Percentiles rank a stretch among this genome's conserved stretches.
These are phyloP conservation scores for Ciconia nigra DNA, from an alignment of 2,797 vertebrate genomes.

Conservation along the genomic window DNA sequence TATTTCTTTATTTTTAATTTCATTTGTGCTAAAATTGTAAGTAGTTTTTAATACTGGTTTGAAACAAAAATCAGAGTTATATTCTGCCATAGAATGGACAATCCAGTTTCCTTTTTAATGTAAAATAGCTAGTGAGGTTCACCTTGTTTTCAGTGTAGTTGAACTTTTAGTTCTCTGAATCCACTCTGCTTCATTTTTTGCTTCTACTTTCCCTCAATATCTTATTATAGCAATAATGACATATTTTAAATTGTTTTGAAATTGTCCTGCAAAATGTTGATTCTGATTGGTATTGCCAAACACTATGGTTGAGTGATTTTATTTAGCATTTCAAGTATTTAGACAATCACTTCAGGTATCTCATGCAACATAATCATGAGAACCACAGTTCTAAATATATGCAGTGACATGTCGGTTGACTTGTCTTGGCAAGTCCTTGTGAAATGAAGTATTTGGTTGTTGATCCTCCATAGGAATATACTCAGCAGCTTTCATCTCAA, in stretches of 20 bases:
- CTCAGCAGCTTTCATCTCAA: slow-evolving; percentile 33
- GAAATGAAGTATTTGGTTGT: slow-evolving; percentile 36
- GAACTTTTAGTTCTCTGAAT: not conserved
- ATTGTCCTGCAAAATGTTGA: not conserved
- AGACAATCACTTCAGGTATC: not conserved
- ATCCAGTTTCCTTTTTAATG: not conserved
- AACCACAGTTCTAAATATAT: not conserved
- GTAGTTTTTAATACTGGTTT: not conserved
- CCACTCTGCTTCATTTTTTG: not conserved
- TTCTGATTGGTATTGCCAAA: not conserved
- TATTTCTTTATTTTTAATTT: not conserved
- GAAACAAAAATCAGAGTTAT: not conserved
- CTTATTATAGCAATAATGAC: not conserved
- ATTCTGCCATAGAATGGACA: not conserved
- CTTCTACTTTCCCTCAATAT: not conserved
- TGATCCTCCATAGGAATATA: slow-evolving; percentile 3
- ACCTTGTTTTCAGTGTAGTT: not conserved
- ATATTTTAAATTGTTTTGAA: not conserved
- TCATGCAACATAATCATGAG: not conserved
- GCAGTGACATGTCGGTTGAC: not conserved
- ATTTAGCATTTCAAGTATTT: not conserved
- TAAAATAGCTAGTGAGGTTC: not conserved
- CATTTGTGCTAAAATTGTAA: not conserved
- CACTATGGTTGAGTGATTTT: not conserved
- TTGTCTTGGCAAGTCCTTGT: slow-evolving; percentile 22